phyloP scores from a whole-genome alignment of 2,113 vertebrate genomes.

The Melospiza georgiana region DNA sequence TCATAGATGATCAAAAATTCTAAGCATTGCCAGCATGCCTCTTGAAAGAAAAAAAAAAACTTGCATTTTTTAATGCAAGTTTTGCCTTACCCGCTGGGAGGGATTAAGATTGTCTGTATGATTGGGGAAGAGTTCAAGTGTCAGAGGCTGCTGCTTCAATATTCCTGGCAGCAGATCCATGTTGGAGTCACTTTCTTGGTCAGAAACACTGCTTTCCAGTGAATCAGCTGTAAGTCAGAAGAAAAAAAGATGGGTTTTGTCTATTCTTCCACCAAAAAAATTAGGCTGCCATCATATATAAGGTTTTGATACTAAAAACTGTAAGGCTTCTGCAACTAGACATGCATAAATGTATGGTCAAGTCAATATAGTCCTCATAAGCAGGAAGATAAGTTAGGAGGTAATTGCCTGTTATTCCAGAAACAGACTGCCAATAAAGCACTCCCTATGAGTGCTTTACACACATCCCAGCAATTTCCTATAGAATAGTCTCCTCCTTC shows the following conservation, averaged over 20 bases:
- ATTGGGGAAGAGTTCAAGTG: constrained; percentile 92
- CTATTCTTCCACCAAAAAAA: background rate
- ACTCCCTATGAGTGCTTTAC: background rate
- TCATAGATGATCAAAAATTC: background rate
- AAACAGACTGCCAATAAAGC: background rate
- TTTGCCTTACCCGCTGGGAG: constrained; percentile 84
- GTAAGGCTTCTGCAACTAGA: background rate
- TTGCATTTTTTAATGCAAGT: background rate
- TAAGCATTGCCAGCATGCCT: background rate
- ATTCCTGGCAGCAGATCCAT: constrained; percentile 85
- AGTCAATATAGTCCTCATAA: background rate
- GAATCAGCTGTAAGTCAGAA: constrained; percentile 81
- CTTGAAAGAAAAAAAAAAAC: background rate
- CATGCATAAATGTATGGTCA: background rate
- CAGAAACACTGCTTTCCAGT: constrained; percentile 87
- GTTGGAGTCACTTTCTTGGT: constrained; percentile 88
- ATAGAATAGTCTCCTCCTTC: background rate
- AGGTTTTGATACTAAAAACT: background rate
- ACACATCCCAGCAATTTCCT: background rate
- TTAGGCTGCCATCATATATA: background rate
- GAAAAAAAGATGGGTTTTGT: background rate
- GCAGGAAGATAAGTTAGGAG: background rate
- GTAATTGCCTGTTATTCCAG: background rate
- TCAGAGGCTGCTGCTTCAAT: constrained; percentile 87
- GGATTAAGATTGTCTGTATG: constrained; percentile 90